Conservation (phyloP, 2,797 vertebrate genomes). For the Microctenopoma steveboyesi region DNA sequence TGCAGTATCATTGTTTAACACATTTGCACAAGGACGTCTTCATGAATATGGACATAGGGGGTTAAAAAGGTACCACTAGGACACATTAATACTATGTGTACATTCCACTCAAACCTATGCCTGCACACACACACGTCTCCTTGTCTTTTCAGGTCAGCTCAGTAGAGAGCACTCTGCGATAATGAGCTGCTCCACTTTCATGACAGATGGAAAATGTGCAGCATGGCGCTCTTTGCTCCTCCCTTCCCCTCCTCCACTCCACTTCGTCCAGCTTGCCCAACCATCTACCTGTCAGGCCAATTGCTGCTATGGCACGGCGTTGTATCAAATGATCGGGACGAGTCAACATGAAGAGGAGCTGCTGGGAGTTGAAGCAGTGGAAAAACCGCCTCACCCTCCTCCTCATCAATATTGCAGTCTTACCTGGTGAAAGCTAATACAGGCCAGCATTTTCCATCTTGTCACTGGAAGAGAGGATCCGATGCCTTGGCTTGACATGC, state of each 20-base stretch:
- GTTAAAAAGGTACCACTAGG: conserved; percentile 10
- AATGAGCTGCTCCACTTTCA: conserved; percentile 87
- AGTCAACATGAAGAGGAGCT: conserved; percentile 77
- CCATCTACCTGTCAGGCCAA: conserved; percentile 42
- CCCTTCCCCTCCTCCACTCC: conserved; percentile 55
- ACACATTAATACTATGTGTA: conserved; percentile 47
- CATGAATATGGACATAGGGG: not conserved
- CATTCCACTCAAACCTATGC: conserved; percentile 44
- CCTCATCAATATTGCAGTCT: conserved; percentile 95
- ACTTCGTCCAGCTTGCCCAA: conserved; percentile 26
- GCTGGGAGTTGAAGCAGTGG: conserved; percentile 86
- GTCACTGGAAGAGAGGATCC: conserved; percentile 86
- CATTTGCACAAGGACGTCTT: not conserved
- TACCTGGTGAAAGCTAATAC: conserved; percentile 91
- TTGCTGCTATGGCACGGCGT: conserved; percentile 36
- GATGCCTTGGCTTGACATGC: conserved; percentile 87
- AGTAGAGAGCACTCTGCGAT: conserved; percentile 79
- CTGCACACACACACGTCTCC: conserved; percentile 20
- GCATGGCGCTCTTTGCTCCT: conserved; percentile 59
- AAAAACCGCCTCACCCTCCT: conserved; percentile 88
- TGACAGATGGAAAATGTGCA: conserved; percentile 86
- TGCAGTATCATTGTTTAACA: not conserved
- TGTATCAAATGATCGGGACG: conserved; percentile 84
- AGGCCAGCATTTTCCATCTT: conserved; percentile 90
- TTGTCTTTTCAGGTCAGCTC: conserved; percentile 79